These are phyloP conservation scores for Achlya flavicornis DNA, from an alignment of 2,888 invertebrate species.

Conservation along the genomic window DNA sequence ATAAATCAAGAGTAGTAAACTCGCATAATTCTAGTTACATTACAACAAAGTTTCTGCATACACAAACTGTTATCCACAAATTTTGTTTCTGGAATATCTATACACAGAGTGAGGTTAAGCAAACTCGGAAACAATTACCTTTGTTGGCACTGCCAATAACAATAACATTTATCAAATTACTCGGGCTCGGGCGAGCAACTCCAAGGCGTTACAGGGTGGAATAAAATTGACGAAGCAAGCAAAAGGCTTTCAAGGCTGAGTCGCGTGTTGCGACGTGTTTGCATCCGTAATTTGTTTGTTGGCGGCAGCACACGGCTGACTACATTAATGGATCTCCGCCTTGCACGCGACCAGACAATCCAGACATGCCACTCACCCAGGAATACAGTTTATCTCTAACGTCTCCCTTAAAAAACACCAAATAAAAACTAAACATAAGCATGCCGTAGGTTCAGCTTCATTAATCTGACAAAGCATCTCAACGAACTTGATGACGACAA, in stretches of 20 bases:
- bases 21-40: not conserved
- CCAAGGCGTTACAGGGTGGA: slow-evolving; percentile 51
- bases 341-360: slow-evolving; percentile 66
- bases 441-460: not conserved
- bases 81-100: slow-evolving; percentile 30
- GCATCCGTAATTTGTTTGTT: slow-evolving; percentile 83
- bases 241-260: slow-evolving; percentile 76
- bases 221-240: slow-evolving; percentile 78
- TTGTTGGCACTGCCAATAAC: slow-evolving; percentile 73
- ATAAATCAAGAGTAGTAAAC: not conserved
- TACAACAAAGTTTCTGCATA: not conserved
- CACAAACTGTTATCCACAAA: not conserved
- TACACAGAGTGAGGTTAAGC: slow-evolving; percentile 48
- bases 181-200: slow-evolving; percentile 41
- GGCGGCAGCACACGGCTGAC: slow-evolving; percentile 76
- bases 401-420: slow-evolving; percentile 48
- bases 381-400: slow-evolving; percentile 42
- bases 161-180: slow-evolving; percentile 76
- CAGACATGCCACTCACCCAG: slow-evolving; percentile 54
- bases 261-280: slow-evolving; percentile 82
- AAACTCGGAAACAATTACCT: slow-evolving; percentile 68
- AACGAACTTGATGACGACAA: slow-evolving; percentile 12
- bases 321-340: slow-evolving; percentile 78
- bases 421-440: not conserved
- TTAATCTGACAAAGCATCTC: slow-evolving; percentile 7